phyloP scores from a whole-genome alignment of 2,113 vertebrate species.

The Pogona vitticeps region DNA sequence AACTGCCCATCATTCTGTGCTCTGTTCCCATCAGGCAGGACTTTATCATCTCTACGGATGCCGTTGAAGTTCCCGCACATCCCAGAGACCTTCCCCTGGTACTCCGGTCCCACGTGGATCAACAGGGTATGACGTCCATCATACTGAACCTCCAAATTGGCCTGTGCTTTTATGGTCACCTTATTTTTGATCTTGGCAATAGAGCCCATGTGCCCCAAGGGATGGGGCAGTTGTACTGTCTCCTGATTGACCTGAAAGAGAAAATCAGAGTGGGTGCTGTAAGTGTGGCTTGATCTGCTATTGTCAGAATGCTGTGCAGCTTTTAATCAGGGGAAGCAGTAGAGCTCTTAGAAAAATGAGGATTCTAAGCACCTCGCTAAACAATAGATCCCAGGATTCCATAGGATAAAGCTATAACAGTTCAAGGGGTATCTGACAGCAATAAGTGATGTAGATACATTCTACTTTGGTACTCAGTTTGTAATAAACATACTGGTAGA shows the following conservation, averaged over 20 bases:
- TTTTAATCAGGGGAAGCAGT: too few relatives aligned
- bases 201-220: not conserved
- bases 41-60: slow-evolving; percentile 71
- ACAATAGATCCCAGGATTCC: too few relatives aligned
- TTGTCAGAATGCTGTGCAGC: too few relatives aligned
- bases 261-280: not conserved
- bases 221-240: not conserved
- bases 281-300: too few relatives aligned
- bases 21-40: slow-evolving; percentile 57
- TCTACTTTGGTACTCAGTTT: too few relatives aligned
- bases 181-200: slow-evolving; percentile 48
- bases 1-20: slow-evolving; percentile 68
- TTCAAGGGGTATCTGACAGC: too few relatives aligned
- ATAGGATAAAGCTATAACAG: too few relatives aligned
- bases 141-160: slow-evolving; percentile 64
- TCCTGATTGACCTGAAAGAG: slow-evolving; percentile 61
- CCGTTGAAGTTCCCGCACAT: slow-evolving; percentile 78
- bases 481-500: too few relatives aligned
- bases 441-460: too few relatives aligned
- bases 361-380: too few relatives aligned
- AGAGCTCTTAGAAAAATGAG: too few relatives aligned
- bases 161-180: slow-evolving; percentile 54
- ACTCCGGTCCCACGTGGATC: slow-evolving; percentile 50
- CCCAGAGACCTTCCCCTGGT: slow-evolving; percentile 60
- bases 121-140: slow-evolving; percentile 66